Evolutionary conservation across 2,113 vertebrate genomes (phyloP).

Genomic region (Xiphophorus couchianus): DNA sequence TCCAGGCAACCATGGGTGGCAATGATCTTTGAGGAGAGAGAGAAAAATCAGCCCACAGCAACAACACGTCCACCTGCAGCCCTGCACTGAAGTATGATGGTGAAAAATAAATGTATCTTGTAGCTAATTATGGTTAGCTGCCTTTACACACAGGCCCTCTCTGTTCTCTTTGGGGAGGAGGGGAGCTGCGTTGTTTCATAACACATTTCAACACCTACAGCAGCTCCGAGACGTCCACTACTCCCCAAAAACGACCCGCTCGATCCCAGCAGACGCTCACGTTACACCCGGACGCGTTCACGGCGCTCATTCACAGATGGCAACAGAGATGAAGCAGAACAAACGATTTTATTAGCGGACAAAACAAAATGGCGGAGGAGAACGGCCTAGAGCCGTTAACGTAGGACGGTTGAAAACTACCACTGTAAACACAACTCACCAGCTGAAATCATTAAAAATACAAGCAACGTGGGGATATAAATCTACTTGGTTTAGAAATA

Average conservation of each 20-base stretch:
- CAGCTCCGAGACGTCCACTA: constrained; percentile 7
- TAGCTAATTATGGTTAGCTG: constrained; percentile 26
- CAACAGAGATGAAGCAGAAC: constrained; percentile 14
- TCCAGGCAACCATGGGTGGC: constrained; percentile 8
- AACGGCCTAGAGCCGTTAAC: constrained; percentile 62
- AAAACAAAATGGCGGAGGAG: constrained; percentile 85
- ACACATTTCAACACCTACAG: constrained; percentile 50
- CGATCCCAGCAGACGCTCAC: not conserved
- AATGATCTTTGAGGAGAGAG: not conserved
- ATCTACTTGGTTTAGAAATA: not conserved
- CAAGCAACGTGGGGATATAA: not conserved
- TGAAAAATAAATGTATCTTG: not conserved
- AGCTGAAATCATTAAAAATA: not conserved
- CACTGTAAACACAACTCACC: not conserved
- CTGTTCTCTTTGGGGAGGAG: constrained; percentile 58
- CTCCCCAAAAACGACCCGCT: not conserved
- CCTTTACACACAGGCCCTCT: constrained; percentile 55
- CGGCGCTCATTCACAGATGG: too few relatives aligned
- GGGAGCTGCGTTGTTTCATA: constrained; percentile 75
- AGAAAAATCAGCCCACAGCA: not conserved
- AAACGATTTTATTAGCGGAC: constrained; percentile 70
- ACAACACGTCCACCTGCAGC: not conserved
- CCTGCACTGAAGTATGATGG: not conserved
- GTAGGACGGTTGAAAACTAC: constrained; percentile 17
- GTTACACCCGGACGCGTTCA: not conserved